Base-by-base conservation (phyloP, 2,113 vertebrate species). In the Centropus unirufus region DNA sequence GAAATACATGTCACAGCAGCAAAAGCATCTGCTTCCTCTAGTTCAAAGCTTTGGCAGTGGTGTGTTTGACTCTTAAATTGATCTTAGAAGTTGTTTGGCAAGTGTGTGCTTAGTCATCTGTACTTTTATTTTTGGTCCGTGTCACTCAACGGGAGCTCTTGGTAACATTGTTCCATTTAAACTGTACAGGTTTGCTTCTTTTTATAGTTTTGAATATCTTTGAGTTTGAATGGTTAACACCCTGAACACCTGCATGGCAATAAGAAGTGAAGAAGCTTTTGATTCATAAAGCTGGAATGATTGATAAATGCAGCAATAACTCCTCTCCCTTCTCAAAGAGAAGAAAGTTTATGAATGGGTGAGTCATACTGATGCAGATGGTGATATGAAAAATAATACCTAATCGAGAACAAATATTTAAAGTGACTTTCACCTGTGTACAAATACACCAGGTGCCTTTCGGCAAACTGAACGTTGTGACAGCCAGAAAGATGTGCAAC, bases 11-110 rank as follows among this genome's bases (percentile, higher is more conserved):
- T 96, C 95, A 83, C 95, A 96, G 94, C 91, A 93, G 89, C 97
- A 93, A 90, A 96, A 85, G 96, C 94, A 95, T 97, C 89, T 97
- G 96, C 93, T 97, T 97, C 95, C 97, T 97, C 80, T 83, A 96
- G 90, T 96, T 96, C 96, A 97, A 97, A 97, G 96, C 94, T 95
- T 89, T 92, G 91, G 89, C 94, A 88, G n/a, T 64, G 83, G 32
- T 76, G 83, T 62, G 92, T 85, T 96, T 96, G 77, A 93, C 93
- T 95, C 96, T 96, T 92, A 91, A 93, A 96, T 73, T 92, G 92
- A 66, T 97, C 96, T 97, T 96, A 94, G 96, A 97, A 94, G 92
- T 96, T 97, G 79, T 93, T 96, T 94, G 92, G 82, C 81, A 87
- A 96, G 83, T 27, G 89, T 79, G 76, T 93, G 92, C 95, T 95